A percentile compares a stretch with the other conserved stretches of the same genome.
Conservation (phyloP, 2,113 vertebrate species). For the Hiodon alosoides region DNA sequence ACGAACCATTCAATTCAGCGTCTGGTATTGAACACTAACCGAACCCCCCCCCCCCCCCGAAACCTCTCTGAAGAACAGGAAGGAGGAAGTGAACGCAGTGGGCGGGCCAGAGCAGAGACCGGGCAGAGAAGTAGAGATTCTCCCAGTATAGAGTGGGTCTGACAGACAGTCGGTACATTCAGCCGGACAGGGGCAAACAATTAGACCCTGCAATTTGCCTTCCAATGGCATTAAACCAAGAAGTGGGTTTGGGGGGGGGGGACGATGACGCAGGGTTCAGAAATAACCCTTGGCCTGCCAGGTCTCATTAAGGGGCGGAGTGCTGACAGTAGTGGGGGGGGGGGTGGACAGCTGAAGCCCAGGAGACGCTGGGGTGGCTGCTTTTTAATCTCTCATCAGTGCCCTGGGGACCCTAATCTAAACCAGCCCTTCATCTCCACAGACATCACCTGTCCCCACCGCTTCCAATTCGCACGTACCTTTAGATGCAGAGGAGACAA, state of each 20-base stretch:
- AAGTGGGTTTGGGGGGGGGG: constrained; percentile 73
- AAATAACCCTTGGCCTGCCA: constrained; percentile 87
- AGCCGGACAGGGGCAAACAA: constrained; percentile 81
- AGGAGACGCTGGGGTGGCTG: constrained; percentile 63
- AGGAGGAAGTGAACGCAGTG: no score
- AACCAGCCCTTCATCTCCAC: constrained; percentile 27
- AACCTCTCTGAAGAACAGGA: no score
- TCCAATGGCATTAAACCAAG: constrained; percentile 86
- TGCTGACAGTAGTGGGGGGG: constrained; percentile 74
- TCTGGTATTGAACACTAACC: no score
- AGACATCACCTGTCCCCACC: constrained; percentile 42
- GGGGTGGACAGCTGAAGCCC: constrained; percentile 43
- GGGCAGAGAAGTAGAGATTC: no score
- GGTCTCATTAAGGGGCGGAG: constrained; percentile 79
- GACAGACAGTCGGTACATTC: no score
- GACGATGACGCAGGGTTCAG: constrained; percentile 72
- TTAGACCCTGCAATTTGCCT: constrained; percentile 87
- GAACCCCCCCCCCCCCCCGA: no score
- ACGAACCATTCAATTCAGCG: no score
- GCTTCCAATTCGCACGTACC: no score
- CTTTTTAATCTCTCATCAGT: constrained; percentile 76
- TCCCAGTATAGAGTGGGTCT: no score
- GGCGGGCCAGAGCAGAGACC: no score
- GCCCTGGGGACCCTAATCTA: constrained; percentile 71
- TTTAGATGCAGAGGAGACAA: no score